Evolutionary conservation across 64 coral and sea anemone genomes (phyloP), one percentile per base, ranked within the genome.

Genomic region (Pachyseris speciosa): DNA sequence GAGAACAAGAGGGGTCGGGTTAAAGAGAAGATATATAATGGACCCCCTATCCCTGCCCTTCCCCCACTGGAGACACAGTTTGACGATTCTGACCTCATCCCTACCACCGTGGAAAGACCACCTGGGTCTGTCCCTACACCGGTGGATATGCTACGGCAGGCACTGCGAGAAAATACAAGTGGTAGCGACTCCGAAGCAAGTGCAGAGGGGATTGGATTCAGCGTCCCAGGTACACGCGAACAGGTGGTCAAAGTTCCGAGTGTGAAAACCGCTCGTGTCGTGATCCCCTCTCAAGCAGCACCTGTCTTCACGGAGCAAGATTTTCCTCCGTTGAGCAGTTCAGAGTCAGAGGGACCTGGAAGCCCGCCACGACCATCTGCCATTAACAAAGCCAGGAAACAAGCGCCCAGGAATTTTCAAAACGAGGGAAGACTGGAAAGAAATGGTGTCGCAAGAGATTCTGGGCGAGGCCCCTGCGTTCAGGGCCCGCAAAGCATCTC

Each of bases 301-400:
- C 40, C 55, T 0, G 53, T 92, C 45, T 88, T 96, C 38, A 73
- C 19, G 1, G 90, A 92, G 38, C 47, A 83, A 9, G 94, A 96
- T 41, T 96, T 96, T 41, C 94, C 94, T 17, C 94, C 94, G 34
- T 25, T 96, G 44, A 92, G 85, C 37, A 92, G 94, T 72, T 93
- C 90, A 8, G 92, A 94, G 28, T 89, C 85, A 0, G 86, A 94
- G 37, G 73, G 77, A 30, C 75, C 75, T 28, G 80, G 64, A n/a
- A 65, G 67, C 2, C 78, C 86, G 12, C 92, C 92, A 4, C 52
- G 77, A 60, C 42, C 51, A 42, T 53, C 70, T 26, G 1, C 90
- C 3, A 33, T 33, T 16, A 84, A 37, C 0, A 65, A 41, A 9
- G 52, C 51, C 15, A 38, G 24, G 27, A 22, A 48, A 50, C 25